These are phyloP conservation scores for Apogon hyalosoma DNA, from an alignment of 2,797 vertebrate genomes.

Conservation along the genomic window DNA sequence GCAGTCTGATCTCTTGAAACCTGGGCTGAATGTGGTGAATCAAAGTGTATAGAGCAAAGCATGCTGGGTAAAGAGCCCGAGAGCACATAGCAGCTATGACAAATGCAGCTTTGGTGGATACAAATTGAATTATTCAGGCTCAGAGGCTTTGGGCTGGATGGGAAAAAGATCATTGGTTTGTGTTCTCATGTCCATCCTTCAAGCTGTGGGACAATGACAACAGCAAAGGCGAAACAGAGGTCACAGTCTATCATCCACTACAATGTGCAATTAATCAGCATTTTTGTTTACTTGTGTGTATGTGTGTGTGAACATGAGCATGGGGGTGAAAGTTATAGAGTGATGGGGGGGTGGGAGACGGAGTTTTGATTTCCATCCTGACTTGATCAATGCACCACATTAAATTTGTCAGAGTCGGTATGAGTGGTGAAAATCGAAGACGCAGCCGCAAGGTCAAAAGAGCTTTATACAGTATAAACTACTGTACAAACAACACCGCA, in stretches of 20 bases:
- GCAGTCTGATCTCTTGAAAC: slow-evolving; percentile 38
- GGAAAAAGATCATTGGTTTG: slow-evolving; percentile 72
- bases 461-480: slow-evolving; percentile 22
- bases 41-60: slow-evolving; percentile 62
- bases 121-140: slow-evolving; percentile 80
- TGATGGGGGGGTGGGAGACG: slow-evolving; percentile 1
- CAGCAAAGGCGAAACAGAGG: slow-evolving; percentile 69
- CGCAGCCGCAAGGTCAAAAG: slow-evolving; percentile 51
- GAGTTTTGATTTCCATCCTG: slow-evolving; percentile 49
- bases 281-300: slow-evolving; percentile 41
- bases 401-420: slow-evolving; percentile 45
- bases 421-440: slow-evolving; percentile 52
- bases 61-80: slow-evolving; percentile 67
- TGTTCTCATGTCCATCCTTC: slow-evolving; percentile 68
- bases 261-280: slow-evolving; percentile 59
- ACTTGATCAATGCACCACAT: slow-evolving; percentile 54
- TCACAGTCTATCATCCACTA: slow-evolving; percentile 66
- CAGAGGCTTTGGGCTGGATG: slow-evolving; percentile 63
- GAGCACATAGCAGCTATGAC: slow-evolving; percentile 65
- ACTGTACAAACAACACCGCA: slow-evolving; percentile 4
- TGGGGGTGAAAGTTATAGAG: slow-evolving; percentile 13
- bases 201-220: slow-evolving; percentile 65
- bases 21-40: slow-evolving; percentile 51
- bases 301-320: slow-evolving; percentile 4
- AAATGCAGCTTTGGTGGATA: slow-evolving; percentile 76